Evolutionary conservation across 2,797 vertebrate species (phyloP).

Genomic region (Erpetoichthys calabaricus): DNA sequence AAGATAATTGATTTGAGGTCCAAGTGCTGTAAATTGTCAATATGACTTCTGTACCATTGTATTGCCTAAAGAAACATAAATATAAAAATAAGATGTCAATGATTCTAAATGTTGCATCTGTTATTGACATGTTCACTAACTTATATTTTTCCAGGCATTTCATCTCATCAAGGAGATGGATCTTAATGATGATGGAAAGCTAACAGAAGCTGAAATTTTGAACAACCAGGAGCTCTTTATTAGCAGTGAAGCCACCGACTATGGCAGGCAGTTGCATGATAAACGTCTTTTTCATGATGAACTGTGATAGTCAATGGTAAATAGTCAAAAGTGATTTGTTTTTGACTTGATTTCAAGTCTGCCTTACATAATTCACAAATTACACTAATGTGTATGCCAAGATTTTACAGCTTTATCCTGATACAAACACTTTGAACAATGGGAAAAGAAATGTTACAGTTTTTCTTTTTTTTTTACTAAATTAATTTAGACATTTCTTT

Average conservation of each 20-base stretch:
- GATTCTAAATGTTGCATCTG: background rate
- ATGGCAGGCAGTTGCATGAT: conserved; percentile 77
- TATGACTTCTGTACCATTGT: too few relatives aligned
- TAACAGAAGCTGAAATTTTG: conserved; percentile 73
- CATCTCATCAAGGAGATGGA: conserved; percentile 90
- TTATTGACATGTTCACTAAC: conserved; percentile 6
- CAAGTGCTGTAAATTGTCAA: too few relatives aligned
- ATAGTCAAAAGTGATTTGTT: too few relatives aligned
- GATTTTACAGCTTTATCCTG: too few relatives aligned
- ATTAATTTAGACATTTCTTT: too few relatives aligned
- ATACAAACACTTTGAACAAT: too few relatives aligned
- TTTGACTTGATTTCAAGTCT: background rate
- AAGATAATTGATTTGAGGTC: too few relatives aligned
- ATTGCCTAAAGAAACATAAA: too few relatives aligned
- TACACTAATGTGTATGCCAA: too few relatives aligned
- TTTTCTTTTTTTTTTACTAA: too few relatives aligned
- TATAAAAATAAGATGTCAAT: background rate
- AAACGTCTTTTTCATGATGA: conserved; percentile 72
- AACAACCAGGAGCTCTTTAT: conserved; percentile 80
- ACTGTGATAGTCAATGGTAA: conserved; percentile 41
- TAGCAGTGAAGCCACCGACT: conserved; percentile 92
- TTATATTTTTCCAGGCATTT: conserved; percentile 56
- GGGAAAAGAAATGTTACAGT: too few relatives aligned
- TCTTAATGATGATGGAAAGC: conserved; percentile 60
- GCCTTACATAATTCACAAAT: too few relatives aligned